These are phyloP conservation scores for Chamaetylas fuelleborni DNA, from an alignment of 2,113 vertebrate genomes.

Conservation along the genomic window DNA sequence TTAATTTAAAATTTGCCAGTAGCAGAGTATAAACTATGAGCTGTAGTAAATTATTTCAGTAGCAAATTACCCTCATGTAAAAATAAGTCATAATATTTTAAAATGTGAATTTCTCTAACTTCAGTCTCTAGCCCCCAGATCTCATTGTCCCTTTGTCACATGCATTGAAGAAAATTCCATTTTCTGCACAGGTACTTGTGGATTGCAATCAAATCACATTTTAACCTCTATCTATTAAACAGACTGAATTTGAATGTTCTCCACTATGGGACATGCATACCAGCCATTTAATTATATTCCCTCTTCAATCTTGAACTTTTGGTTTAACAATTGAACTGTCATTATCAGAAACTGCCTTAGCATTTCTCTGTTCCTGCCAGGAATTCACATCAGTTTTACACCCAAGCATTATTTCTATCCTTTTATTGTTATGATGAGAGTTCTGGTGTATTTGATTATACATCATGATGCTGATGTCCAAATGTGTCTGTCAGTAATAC, in stretches of 20 bases:
- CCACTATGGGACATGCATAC: neutral
- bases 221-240: conserved; percentile 28
- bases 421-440: neutral
- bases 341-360: neutral
- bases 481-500: neutral
- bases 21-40: conserved; percentile 7
- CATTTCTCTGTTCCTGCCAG: neutral
- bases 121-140: neutral
- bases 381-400: neutral
- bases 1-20: conserved; percentile 40
- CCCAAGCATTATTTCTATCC: neutral
- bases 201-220: neutral
- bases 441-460: neutral
- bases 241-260: conserved; percentile 2
- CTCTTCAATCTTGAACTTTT: neutral
- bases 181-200: conserved; percentile 4
- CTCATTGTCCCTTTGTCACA: neutral
- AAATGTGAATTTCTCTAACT: conserved; percentile 13
- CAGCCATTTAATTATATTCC: conserved; percentile 5
- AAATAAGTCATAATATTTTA: conserved; percentile 31
- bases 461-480: neutral
- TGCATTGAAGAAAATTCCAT: conserved; percentile 23
- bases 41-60: conserved; percentile 30
- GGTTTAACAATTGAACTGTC: neutral
- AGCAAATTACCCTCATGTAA: conserved; percentile 12